These are phyloP conservation scores for Cossypha heuglini DNA, from an alignment of 2,797 vertebrate genomes.

Conservation along the genomic window DNA sequence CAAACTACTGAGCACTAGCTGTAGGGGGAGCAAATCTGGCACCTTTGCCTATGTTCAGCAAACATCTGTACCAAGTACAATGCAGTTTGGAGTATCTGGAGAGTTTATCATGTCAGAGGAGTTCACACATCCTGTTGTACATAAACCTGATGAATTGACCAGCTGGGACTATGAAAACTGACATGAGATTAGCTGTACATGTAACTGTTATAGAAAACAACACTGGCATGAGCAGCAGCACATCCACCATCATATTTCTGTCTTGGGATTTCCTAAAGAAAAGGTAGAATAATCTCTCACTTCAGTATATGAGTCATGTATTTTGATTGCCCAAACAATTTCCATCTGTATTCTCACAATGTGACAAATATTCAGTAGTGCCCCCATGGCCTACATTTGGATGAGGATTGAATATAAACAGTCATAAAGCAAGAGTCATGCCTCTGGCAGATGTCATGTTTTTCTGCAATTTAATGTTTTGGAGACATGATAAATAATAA, in stretches of 20 bases:
- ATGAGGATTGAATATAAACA: background rate
- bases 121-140: background rate
- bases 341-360: background rate
- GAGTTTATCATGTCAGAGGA: background rate
- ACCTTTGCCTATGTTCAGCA: background rate
- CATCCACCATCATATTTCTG: background rate
- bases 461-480: background rate
- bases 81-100: background rate
- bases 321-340: background rate
- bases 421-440: background rate
- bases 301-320: background rate
- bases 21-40: background rate
- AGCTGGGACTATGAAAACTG: background rate
- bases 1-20: background rate
- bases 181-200: background rate
- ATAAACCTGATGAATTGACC: background rate
- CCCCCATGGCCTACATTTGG: background rate
- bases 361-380: background rate
- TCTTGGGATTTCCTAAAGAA: background rate
- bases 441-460: background rate
- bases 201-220: background rate
- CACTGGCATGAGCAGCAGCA: background rate
- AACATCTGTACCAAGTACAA: background rate
- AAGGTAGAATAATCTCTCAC: background rate
- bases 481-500: background rate